Evolutionary conservation across 2,888 invertebrate species (phyloP).

Genomic region (Branchinecta sandiegonensis): DNA sequence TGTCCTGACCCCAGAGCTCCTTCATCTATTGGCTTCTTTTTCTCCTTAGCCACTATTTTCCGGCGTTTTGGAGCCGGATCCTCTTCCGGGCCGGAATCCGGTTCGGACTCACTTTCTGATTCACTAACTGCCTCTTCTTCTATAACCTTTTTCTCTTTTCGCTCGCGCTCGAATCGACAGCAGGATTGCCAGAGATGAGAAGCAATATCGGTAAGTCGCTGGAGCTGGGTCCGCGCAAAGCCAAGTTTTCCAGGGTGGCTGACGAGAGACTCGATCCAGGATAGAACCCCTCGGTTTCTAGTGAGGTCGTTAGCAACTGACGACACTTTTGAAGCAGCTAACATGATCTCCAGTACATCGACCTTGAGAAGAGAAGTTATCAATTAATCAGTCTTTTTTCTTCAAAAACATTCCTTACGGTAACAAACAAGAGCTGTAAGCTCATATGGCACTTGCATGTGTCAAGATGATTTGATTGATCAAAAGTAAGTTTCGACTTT

Average conservation of each 20-base stretch:
- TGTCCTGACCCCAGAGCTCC: too few species aligned
- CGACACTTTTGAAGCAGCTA: conserved; percentile 3
- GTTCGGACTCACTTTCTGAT: too few species aligned
- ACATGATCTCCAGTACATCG: not conserved
- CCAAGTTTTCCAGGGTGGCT: not conserved
- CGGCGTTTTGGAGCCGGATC: not conserved
- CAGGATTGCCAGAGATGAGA: not conserved
- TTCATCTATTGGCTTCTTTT: too few species aligned
- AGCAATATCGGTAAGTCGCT: not conserved
- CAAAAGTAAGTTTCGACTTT: too few species aligned
- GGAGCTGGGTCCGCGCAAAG: not conserved
- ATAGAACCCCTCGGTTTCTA: conserved; percentile 1
- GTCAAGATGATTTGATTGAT: too few species aligned
- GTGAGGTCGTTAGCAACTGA: not conserved
- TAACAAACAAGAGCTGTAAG: too few species aligned
- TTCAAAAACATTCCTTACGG: too few species aligned
- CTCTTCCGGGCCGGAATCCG: not conserved
- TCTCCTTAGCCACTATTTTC: not conserved
- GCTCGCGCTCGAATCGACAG: too few species aligned
- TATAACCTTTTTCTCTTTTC: too few species aligned
- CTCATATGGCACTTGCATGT: too few species aligned
- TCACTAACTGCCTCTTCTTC: too few species aligned
- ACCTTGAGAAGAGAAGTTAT: not conserved
- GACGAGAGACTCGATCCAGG: conserved; percentile 5
- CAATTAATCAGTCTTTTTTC: too few species aligned